Conservation (phyloP, 2,113 vertebrate species). For the Pelodiscus sinensis region DNA sequence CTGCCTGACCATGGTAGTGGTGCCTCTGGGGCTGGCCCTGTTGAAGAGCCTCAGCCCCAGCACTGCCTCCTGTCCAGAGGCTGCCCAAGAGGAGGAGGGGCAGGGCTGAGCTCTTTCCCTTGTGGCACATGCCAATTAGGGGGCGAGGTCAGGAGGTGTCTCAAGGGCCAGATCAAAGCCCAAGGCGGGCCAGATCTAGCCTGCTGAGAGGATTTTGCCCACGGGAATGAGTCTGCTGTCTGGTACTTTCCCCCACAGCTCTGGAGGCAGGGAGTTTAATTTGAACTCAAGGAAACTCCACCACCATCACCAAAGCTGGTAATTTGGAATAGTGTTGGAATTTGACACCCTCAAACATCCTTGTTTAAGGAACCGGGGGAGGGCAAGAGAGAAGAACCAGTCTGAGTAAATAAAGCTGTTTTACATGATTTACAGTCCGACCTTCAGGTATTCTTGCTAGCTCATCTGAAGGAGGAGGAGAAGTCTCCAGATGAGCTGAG, state of each 20-base stretch:
- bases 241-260: neutral
- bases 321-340: neutral
- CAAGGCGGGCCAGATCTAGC: too few species aligned
- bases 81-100: too few species aligned
- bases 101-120: too few species aligned
- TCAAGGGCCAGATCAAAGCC: too few species aligned
- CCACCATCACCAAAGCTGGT: neutral
- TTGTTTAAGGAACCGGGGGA: constrained; percentile 57
- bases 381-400: neutral
- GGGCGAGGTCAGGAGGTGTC: too few species aligned
- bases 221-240: neutral
- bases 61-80: too few species aligned
- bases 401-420: constrained; percentile 70
- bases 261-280: neutral
- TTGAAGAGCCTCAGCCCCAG: too few species aligned
- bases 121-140: too few species aligned
- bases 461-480: constrained; percentile 64
- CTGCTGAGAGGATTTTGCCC: too few species aligned
- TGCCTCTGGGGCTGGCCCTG: too few species aligned
- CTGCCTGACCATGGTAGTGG: too few species aligned
- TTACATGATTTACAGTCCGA: constrained; percentile 73
- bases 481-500: constrained; percentile 45
- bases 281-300: neutral
- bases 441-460: constrained; percentile 71
- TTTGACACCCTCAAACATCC: constrained; percentile 35